Evolutionary conservation across 2,888 invertebrate genomes (phyloP).

Genomic region (Thelaira solivaga): DNA sequence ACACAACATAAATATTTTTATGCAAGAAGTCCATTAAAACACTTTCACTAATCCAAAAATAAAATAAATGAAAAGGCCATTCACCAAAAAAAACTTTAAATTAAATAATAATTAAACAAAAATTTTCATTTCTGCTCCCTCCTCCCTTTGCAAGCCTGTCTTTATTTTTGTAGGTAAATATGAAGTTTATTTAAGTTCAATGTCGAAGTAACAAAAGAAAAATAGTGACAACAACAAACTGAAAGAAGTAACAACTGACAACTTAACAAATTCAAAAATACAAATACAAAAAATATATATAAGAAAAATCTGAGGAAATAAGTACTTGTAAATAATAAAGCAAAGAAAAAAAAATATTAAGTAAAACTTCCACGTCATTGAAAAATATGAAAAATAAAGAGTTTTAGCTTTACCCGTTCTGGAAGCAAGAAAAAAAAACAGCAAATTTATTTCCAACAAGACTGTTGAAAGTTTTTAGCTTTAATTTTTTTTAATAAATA

Average conservation of each 20-base stretch:
- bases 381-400: slow-evolving; percentile 4
- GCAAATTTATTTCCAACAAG: neutral
- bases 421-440: neutral
- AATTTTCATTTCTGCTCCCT: no score
- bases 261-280: slow-evolving; percentile 1
- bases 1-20: neutral
- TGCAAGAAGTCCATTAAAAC: no score
- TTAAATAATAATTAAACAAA: no score
- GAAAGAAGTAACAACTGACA: neutral
- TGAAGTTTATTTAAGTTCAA: slow-evolving; percentile 51
- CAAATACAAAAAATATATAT: slow-evolving; percentile 1
- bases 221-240: neutral
- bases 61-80: no score
- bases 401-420: neutral
- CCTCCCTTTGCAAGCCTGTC: no score
- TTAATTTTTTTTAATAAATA: neutral
- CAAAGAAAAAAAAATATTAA: slow-evolving; percentile 18
- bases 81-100: no score
- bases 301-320: neutral
- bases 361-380: slow-evolving; percentile 55
- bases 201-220: slow-evolving; percentile 20
- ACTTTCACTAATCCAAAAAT: no score
- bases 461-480: neutral
- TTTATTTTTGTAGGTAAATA: no score
- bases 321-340: neutral